phyloP scores from a whole-genome alignment of 2,888 invertebrate genomes.

The Linnaemya tessellans region DNA sequence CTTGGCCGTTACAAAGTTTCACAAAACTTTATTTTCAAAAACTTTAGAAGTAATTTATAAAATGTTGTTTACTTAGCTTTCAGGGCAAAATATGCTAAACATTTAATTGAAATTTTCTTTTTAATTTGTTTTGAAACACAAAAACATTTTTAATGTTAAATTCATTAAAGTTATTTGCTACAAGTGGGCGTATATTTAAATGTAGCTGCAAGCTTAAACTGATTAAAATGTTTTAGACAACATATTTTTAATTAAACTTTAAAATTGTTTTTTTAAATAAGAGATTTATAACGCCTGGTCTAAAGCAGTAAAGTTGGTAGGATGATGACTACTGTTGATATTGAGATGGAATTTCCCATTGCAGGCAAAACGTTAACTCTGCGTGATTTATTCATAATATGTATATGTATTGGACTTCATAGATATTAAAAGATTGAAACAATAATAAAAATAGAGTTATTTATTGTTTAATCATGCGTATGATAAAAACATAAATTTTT shows the following conservation, averaged over 20 bases:
- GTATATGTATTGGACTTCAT: too few species aligned
- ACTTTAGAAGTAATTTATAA: too few species aligned
- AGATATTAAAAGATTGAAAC: too few species aligned
- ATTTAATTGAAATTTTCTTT: not conserved
- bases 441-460: too few species aligned
- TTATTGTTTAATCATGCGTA: slow-evolving; percentile 67
- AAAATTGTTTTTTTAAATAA: not conserved
- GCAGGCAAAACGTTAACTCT: too few species aligned
- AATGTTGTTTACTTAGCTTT: too few species aligned
- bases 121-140: not conserved
- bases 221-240: not conserved
- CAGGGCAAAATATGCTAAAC: not conserved
- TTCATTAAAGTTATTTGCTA: not conserved
- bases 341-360: too few species aligned
- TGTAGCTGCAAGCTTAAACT: not conserved
- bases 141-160: not conserved
- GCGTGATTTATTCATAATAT: too few species aligned
- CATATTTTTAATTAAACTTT: not conserved
- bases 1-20: not conserved
- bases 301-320: too few species aligned
- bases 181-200: not conserved
- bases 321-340: too few species aligned
- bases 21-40: not conserved
- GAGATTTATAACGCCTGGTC: too few species aligned
- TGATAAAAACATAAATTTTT: not conserved